phyloP scores from a whole-genome alignment of 2,888 invertebrate species.

The Ctenicera cuprea region DNA sequence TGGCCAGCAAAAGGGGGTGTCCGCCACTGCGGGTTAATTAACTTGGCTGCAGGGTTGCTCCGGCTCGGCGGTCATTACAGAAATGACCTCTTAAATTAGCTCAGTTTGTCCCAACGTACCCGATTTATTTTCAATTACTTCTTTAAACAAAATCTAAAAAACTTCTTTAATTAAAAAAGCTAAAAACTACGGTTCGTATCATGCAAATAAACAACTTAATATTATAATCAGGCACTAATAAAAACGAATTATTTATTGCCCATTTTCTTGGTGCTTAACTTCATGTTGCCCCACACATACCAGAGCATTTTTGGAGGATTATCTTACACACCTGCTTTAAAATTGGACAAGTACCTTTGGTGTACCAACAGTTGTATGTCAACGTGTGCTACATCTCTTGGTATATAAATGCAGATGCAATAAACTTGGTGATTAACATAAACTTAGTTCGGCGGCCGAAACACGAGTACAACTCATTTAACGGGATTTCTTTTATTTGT shows the following conservation, averaged over 20 bases:
- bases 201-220: conserved; percentile 15
- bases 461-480: conserved; percentile 38
- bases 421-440: conserved; percentile 37
- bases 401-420: conserved; percentile 18
- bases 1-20: conserved; percentile 47
- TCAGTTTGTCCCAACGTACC: conserved; percentile 57
- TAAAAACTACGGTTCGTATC: not conserved
- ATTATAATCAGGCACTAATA: not conserved
- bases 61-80: conserved; percentile 64
- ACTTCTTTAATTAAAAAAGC: not conserved
- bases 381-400: conserved; percentile 17
- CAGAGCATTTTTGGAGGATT: conserved; percentile 10
- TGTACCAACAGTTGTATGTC: conserved; percentile 27
- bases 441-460: conserved; percentile 31
- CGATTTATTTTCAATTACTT: conserved; percentile 65
- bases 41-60: conserved; percentile 58
- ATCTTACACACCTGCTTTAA: conserved; percentile 26
- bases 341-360: conserved; percentile 13
- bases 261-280: conserved; percentile 10
- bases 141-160: conserved; percentile 32
- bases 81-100: conserved; percentile 66
- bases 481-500: conserved; percentile 28
- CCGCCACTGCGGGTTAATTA: conserved; percentile 63
- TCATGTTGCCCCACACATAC: conserved; percentile 18
- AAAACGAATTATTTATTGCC: conserved; percentile 11